phyloP scores from a whole-genome alignment of 2,797 vertebrate genomes.

The Syngnathus acus region DNA sequence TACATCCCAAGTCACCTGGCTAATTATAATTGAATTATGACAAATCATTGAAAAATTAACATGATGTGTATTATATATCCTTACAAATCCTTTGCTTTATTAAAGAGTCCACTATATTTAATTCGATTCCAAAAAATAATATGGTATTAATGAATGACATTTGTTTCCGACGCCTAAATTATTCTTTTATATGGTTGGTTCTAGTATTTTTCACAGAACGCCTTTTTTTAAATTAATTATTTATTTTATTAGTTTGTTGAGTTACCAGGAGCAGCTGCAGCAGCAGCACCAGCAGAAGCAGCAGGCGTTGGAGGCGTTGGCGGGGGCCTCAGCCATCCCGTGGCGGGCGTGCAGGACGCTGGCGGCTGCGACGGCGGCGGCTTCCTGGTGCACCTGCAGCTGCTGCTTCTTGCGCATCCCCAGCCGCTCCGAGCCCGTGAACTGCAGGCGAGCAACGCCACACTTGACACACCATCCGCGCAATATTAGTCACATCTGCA shows the following conservation, averaged over 20 bases:
- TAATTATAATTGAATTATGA: too few species aligned
- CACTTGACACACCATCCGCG: neutral
- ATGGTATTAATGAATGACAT: too few species aligned
- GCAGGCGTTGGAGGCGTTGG: slow-evolving; percentile 84
- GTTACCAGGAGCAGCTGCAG: slow-evolving; percentile 97
- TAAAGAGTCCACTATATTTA: too few species aligned
- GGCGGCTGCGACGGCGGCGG: slow-evolving; percentile 59
- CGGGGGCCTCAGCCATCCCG: slow-evolving; percentile 64
- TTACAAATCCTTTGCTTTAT: too few species aligned
- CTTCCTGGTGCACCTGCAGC: slow-evolving; percentile 74
- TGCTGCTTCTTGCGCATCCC: slow-evolving; percentile 81
- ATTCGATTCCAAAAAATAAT: too few species aligned
- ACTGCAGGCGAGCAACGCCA: slow-evolving; percentile 32
- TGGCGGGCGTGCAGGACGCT: slow-evolving; percentile 53
- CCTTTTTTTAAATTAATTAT: neutral
- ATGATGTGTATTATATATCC: too few species aligned
- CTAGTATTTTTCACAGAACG: too few species aligned
- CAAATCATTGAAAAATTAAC: too few species aligned
- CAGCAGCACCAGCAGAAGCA: slow-evolving; percentile 99
- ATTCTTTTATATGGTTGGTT: too few species aligned
- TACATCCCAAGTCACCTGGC: too few species aligned
- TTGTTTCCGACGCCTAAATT: too few species aligned
- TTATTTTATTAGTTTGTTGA: slow-evolving; percentile 35
- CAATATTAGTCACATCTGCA: slow-evolving; percentile 14
- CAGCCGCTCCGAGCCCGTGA: slow-evolving; percentile 69